Evolutionary conservation across 2,797 vertebrate species (phyloP), one percentile per base, ranked within the genome.

Genomic region (Tangara arthus): DNA sequence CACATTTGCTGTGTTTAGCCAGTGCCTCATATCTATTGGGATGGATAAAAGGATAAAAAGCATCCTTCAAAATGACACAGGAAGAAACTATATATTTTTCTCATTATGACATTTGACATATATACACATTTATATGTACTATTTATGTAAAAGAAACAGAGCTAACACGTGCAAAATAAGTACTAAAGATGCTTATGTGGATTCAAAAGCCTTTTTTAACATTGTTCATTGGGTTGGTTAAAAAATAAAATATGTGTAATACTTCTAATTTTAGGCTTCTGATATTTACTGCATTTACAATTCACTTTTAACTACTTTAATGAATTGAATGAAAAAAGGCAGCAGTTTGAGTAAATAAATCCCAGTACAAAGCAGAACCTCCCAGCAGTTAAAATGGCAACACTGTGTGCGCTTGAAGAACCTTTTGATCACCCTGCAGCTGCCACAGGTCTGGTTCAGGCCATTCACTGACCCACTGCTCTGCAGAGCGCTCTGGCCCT

Each of bases 401-500:
- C 30, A 30, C 6, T 2, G 1, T 4, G 35, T 3, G 0, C 34
- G 63, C 15, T 11, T 32, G 57, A 52, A 68, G 55, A 14, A 11
- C 32, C 15, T 73, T 47, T n/a, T 16, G 39, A 13, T 26, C 46
- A 14, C 2, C 41, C 15, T 15, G 44, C 3, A 22, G n/a, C n/a
- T 83, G 52, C 20, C 28, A 27, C 1, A 10, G 55, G 11, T 10
- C 37, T 55, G 20, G 6, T 27, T 27, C 52, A 41, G 44, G 20
- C 60, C 39, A 1, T 12, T 7, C 35, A 11, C 23, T 26, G 64
- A 72, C 18, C 28, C 46, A 18, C 19, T 30, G 41, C 39, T 26
- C 75, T 42, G n/a, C 4, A 27, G 0, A 44, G 23, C 4, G 47
- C 39, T 65, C 69, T 37, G 37, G 12, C n/a, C 27, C 72, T 27